Evolutionary conservation across 2,797 vertebrate genomes (phyloP).

Genomic region (Poeciliopsis turneri): DNA sequence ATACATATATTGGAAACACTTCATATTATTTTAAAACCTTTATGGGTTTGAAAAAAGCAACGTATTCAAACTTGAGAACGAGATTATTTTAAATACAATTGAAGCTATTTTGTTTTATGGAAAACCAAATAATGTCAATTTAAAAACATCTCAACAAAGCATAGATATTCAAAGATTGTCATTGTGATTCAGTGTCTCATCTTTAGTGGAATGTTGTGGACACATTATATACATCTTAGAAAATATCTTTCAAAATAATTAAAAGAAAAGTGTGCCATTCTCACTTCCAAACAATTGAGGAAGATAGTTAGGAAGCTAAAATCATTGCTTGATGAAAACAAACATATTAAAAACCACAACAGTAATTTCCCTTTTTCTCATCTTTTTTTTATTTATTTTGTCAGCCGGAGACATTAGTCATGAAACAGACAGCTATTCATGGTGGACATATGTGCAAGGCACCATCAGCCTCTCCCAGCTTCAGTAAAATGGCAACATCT

Average conservation of each 20-base stretch:
- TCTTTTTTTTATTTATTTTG: constrained; percentile 23
- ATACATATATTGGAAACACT: neutral
- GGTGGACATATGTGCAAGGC: constrained; percentile 76
- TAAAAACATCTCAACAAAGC: neutral
- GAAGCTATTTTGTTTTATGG: neutral
- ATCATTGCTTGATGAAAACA: neutral
- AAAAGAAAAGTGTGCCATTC: neutral
- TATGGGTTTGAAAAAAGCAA: neutral
- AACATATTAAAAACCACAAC: constrained; percentile 27
- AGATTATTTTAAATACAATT: neutral
- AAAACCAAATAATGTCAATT: neutral
- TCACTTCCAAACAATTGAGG: neutral
- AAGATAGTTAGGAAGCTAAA: neutral
- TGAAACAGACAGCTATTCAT: constrained; percentile 71
- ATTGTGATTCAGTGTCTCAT: neutral
- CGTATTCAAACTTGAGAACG: neutral
- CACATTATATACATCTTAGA: neutral
- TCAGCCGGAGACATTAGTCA: constrained; percentile 47
- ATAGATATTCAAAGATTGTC: neutral
- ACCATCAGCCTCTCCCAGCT: constrained; percentile 70
- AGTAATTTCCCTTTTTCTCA: constrained; percentile 21
- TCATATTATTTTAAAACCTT: neutral
- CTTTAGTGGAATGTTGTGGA: neutral
- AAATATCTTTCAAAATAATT: neutral
- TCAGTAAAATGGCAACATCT: constrained; percentile 84